Conservation (phyloP, 2,797 vertebrate genomes). For the Phoeniculus purpureus region DNA sequence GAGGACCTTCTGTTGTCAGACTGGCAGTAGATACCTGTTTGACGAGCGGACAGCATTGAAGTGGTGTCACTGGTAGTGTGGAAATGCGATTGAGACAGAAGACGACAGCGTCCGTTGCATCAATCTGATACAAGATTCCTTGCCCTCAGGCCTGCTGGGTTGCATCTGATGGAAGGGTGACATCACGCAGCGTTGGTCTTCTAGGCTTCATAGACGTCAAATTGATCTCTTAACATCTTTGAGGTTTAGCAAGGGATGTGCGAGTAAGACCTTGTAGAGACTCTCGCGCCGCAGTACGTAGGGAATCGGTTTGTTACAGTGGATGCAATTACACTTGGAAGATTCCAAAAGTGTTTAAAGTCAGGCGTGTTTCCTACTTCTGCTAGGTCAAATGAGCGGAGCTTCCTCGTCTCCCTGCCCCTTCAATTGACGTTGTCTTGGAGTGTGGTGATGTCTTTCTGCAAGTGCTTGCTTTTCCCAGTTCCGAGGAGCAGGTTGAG, state of each 20-base stretch:
- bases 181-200: background rate
- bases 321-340: background rate
- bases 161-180: background rate
- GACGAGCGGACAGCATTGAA: background rate
- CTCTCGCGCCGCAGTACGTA: background rate
- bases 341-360: background rate
- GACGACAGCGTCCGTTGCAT: background rate
- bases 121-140: background rate
- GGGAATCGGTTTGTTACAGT: background rate
- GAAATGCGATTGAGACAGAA: background rate
- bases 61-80: background rate
- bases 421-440: background rate
- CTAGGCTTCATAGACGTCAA: background rate
- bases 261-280: background rate
- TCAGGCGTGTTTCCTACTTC: background rate
- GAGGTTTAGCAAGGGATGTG: background rate
- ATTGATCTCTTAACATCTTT: background rate
- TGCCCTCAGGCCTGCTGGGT: background rate
- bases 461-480: background rate
- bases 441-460: background rate
- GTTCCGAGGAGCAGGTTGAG: background rate
- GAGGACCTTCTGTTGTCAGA: background rate
- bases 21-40: background rate
- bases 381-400: background rate
- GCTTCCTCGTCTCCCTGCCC: rapidly evolving